phyloP scores from a whole-genome alignment of 2,888 invertebrate species.

The Epinotia demarniana region DNA sequence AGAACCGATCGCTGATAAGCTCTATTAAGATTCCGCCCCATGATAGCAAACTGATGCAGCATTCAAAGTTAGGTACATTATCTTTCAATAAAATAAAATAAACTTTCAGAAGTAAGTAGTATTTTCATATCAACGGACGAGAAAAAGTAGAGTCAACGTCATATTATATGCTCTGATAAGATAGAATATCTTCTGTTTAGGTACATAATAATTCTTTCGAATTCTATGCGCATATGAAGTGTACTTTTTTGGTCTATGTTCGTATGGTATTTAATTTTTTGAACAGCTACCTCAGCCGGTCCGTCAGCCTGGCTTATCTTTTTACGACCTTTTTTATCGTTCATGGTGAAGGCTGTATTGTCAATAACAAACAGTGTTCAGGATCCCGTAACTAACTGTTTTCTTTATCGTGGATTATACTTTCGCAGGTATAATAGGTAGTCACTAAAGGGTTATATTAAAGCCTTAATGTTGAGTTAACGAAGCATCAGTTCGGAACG shows the following conservation, averaged over 20 bases:
- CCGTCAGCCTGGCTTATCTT: slow-evolving; percentile 48
- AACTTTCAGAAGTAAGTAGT: slow-evolving; percentile 11
- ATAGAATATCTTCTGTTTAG: slow-evolving; percentile 5
- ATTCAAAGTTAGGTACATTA: slow-evolving; percentile 17
- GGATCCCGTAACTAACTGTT: slow-evolving; percentile 58
- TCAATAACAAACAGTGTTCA: slow-evolving; percentile 53
- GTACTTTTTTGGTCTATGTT: slow-evolving; percentile 11
- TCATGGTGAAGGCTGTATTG: slow-evolving; percentile 52
- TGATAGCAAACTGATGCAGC: slow-evolving; percentile 35
- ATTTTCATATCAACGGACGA: slow-evolving; percentile 11
- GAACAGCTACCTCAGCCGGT: slow-evolving; percentile 33
- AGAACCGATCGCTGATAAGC: slow-evolving; percentile 57
- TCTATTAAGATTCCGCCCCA: slow-evolving; percentile 53
- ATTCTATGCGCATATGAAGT: not conserved
- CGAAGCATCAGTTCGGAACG: slow-evolving; percentile 60
- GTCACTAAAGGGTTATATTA: slow-evolving; percentile 67
- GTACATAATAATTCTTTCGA: not conserved
- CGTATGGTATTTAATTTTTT: slow-evolving; percentile 30
- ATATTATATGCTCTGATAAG: slow-evolving; percentile 23
- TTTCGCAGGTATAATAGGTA: slow-evolving; percentile 54
- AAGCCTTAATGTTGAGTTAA: slow-evolving; percentile 60
- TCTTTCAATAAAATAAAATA: slow-evolving; percentile 15
- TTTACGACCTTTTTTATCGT: slow-evolving; percentile 51
- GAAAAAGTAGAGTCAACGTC: not conserved
- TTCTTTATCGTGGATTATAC: slow-evolving; percentile 65